Conservation (phyloP, 2,888 invertebrate genomes). For the Syritta pipiens region DNA sequence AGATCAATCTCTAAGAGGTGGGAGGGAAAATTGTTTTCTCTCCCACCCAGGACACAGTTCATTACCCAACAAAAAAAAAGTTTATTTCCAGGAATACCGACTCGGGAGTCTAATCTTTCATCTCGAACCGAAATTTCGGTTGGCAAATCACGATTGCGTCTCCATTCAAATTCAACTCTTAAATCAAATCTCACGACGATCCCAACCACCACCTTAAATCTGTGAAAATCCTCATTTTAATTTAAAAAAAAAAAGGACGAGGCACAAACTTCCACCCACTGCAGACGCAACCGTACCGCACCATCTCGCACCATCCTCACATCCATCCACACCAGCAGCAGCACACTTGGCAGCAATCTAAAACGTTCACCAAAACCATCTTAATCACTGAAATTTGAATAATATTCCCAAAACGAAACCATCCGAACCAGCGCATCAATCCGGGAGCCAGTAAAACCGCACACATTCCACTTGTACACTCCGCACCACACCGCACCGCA, state of each 20-base stretch:
- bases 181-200: conserved; percentile 25
- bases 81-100: too few relatives aligned
- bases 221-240: conserved; percentile 39
- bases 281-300: too few relatives aligned
- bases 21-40: too few relatives aligned
- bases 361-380: conserved; percentile 41
- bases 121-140: too few relatives aligned
- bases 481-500: neutral
- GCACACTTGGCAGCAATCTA: conserved; percentile 24
- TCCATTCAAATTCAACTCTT: neutral
- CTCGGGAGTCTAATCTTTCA: too few relatives aligned
- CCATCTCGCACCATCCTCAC: neutral
- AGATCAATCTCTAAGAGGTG: too few relatives aligned
- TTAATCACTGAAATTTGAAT: conserved; percentile 59
- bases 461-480: conserved; percentile 6
- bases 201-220: conserved; percentile 17
- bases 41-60: too few relatives aligned
- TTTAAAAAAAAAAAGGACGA: conserved; percentile 12
- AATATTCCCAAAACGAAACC: conserved; percentile 42
- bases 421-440: conserved; percentile 36
- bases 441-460: conserved; percentile 16
- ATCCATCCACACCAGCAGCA: neutral
- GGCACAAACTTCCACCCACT: neutral
- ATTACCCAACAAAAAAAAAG: too few relatives aligned
- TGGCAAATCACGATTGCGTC: neutral